Evolutionary conservation across 1,140 invertebrate species (phyloP).

Genomic region (Zaprionus tsacasi): DNA sequence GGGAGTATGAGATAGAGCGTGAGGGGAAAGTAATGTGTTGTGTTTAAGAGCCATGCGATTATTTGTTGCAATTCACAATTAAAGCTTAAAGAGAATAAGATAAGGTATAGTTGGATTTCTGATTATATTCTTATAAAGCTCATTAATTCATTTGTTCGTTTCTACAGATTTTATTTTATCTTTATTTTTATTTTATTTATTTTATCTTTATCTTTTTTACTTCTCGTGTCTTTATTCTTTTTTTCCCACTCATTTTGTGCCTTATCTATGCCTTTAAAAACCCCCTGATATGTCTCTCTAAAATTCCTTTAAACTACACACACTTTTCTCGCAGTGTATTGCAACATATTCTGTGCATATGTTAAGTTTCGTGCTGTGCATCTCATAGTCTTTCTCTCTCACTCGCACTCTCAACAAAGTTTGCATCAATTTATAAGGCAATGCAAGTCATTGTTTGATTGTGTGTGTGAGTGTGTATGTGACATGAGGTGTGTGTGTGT

Average conservation of each 20-base stretch:
- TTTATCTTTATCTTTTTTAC: no score
- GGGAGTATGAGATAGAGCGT: neutral
- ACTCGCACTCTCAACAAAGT: constrained; percentile 29
- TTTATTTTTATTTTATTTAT: no score
- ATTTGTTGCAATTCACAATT: neutral
- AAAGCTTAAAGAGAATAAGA: neutral
- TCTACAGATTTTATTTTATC: no score
- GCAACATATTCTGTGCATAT: constrained; percentile 26
- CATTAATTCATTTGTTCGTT: no score
- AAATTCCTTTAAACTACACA: neutral
- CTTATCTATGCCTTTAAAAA: no score
- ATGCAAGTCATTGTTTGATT: constrained; percentile 75
- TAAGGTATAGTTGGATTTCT: no score
- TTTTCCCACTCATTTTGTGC: no score
- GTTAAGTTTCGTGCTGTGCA: constrained; percentile 56
- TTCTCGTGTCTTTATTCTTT: no score
- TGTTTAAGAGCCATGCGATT: neutral
- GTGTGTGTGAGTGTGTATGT: constrained; percentile 34
- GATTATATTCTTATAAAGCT: no score
- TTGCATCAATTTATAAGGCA: constrained; percentile 62
- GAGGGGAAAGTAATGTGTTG: no score
- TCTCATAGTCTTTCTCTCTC: constrained; percentile 32
- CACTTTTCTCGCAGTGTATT: constrained; percentile 20
- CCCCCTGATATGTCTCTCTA: no score
- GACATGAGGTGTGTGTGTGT: constrained; percentile 41